phyloP scores from a whole-genome alignment of 1,140 invertebrate species.

The Oncopodura yosiiana region DNA sequence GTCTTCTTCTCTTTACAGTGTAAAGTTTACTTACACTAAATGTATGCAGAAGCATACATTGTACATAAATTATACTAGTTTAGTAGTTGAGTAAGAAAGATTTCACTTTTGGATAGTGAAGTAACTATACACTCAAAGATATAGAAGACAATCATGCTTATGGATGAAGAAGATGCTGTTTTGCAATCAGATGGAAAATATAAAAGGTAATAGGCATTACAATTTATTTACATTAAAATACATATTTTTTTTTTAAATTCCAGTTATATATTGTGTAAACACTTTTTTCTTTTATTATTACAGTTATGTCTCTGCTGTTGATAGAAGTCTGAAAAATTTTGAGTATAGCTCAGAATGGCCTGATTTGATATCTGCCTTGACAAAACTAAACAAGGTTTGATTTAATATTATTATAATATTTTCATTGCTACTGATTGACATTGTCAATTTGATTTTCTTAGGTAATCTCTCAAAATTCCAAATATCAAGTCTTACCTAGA shows the following conservation, averaged over 20 bases:
- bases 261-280: not conserved
- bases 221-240: not conserved
- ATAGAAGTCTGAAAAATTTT: conserved; percentile 84
- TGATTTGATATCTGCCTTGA: conserved; percentile 81
- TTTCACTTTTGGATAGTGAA: too few relatives aligned
- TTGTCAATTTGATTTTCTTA: conserved; percentile 44
- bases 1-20: too few relatives aligned
- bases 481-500: conserved; percentile 83
- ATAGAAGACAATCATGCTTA: too few relatives aligned
- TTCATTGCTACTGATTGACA: not conserved
- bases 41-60: too few relatives aligned
- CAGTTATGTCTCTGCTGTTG: conserved; percentile 65
- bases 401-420: not conserved
- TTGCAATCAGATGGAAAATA: conserved; percentile 21
- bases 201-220: conserved; percentile 16
- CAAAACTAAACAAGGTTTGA: conserved; percentile 75
- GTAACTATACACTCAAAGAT: too few relatives aligned
- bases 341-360: conserved; percentile 93
- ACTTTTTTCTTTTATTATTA: not conserved
- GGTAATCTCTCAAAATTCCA: conserved; percentile 48
- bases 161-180: conserved; percentile 20
- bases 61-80: too few relatives aligned
- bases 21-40: too few relatives aligned
- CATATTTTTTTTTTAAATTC: not conserved
- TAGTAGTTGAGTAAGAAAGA: too few relatives aligned